Evolutionary conservation across 2,888 invertebrate species (phyloP), one percentile per base, ranked within the genome.

Genomic region (Laothoe populi): DNA sequence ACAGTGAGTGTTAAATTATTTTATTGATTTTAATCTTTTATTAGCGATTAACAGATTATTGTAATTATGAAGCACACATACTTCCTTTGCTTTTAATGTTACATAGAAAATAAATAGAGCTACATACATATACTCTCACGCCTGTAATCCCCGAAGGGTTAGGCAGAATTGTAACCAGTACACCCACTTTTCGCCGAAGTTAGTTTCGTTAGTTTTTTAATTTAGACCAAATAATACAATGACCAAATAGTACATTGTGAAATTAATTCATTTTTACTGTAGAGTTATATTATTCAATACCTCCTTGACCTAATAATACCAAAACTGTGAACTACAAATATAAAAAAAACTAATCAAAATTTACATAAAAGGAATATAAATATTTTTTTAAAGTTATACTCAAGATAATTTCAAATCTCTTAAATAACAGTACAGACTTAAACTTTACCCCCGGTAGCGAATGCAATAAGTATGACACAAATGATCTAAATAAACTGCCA

Each of bases 1-100:
- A 82, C 79, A 79, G 82, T 83, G 84, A 84, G 81, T 81, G 81
- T 83, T 81, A 82, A 86, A 85, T 78, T 78, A 74, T 79, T 81
- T 75, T 77, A 58, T 40, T 58, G 57, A 40, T 38, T 58, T 42
- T 58, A 10, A 40, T 57, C 0, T 40, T 57, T 57, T 40, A 42
- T 21, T 16, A 57, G 38, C 38, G 38, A 23, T 53, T 62, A 57
- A n/a, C n/a, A 23, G 21, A 57, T 38, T 57, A 58, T 40, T n/a
- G n/a, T n/a, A n/a, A n/a, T n/a, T n/a, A n/a, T n/a, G n/a, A n/a
- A n/a, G n/a, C n/a, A n/a, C n/a, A n/a, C n/a, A n/a, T n/a, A n/a
- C n/a, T n/a, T n/a, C n/a, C n/a, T n/a, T n/a, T n/a, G n/a, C n/a
- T n/a, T n/a, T n/a, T n/a, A n/a, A n/a, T n/a, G n/a, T n/a, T n/a